A percentile compares a stretch with the other conserved stretches of the same genome.
phyloP scores from a whole-genome alignment of 2,888 invertebrate genomes.

The Tenthredo scrophulariae region DNA sequence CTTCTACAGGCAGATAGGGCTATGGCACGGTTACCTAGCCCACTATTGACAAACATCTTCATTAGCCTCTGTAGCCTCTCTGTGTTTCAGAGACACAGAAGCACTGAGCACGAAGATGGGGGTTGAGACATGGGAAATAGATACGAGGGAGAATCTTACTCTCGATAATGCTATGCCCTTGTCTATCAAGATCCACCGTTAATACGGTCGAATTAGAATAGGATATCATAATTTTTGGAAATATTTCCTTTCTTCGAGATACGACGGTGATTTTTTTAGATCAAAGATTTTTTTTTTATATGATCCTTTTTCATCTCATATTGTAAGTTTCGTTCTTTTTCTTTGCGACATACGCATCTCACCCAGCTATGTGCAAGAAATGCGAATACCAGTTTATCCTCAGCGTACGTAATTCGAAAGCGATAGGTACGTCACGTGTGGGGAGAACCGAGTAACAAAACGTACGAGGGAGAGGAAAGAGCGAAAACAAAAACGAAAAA shows the following conservation, averaged over 20 bases:
- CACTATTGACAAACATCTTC: slow-evolving; percentile 75
- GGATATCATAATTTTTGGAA: not conserved
- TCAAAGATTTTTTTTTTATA: not conserved
- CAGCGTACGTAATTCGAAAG: not conserved
- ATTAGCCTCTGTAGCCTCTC: slow-evolving; percentile 68
- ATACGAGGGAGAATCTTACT: not conserved
- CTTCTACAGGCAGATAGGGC: slow-evolving; percentile 28
- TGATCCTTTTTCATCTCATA: not conserved
- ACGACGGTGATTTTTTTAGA: not conserved
- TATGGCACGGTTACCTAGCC: slow-evolving; percentile 39
- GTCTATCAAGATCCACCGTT: not conserved
- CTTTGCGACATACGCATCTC: not conserved
- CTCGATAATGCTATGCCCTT: not conserved
- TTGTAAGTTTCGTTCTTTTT: not conserved
- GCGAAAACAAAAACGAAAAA: not conserved
- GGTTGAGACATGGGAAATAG: not conserved
- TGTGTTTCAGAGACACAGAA: slow-evolving; percentile 60
- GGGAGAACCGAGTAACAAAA: not conserved
- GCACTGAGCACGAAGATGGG: not conserved
- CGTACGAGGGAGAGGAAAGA: not conserved
- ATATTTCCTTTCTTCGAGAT: not conserved
- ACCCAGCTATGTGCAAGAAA: not conserved
- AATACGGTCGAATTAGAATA: not conserved
- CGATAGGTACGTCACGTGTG: slow-evolving; percentile 24
- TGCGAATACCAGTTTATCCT: not conserved